These are phyloP conservation scores for Heteronetta atricapilla DNA, from an alignment of 2,113 vertebrate genomes.

Conservation along the genomic window DNA sequence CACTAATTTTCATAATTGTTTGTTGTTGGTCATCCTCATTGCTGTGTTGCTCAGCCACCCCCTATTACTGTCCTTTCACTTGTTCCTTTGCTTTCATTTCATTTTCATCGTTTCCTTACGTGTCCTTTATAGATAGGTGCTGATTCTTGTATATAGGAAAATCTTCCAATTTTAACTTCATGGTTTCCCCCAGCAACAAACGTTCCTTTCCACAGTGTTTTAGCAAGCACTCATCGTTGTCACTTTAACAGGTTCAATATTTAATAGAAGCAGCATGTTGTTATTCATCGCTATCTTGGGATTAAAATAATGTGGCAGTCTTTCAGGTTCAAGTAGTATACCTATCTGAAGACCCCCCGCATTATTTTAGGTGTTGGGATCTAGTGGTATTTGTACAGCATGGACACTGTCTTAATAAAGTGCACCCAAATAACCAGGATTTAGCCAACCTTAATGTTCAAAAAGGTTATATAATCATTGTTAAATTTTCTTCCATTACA, in stretches of 20 bases:
- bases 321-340: background rate
- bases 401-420: slow-evolving; percentile 16
- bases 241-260: slow-evolving; percentile 1
- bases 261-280: background rate
- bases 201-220: slow-evolving; percentile 33
- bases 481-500: background rate
- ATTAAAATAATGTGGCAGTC: slow-evolving; percentile 30
- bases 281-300: background rate
- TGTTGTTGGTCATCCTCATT: slow-evolving; percentile 17
- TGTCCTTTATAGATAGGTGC: slow-evolving; percentile 3
- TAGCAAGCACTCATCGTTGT: slow-evolving; percentile 29
- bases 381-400: slow-evolving; percentile 12
- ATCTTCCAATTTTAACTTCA: background rate
- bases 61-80: background rate
- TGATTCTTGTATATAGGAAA: background rate
- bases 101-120: background rate
- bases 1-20: background rate
- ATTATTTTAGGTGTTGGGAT: slow-evolving; percentile 24
- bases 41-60: background rate
- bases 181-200: slow-evolving; percentile 26
- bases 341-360: slow-evolving; percentile 7
- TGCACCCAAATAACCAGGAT: slow-evolving; percentile 2
- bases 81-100: slow-evolving; percentile 11
- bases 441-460: slow-evolving; percentile 72
- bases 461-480: background rate